These are phyloP conservation scores for Stegana nigrithorax DNA, from an alignment of 2,888 invertebrate species.

Conservation along the genomic window DNA sequence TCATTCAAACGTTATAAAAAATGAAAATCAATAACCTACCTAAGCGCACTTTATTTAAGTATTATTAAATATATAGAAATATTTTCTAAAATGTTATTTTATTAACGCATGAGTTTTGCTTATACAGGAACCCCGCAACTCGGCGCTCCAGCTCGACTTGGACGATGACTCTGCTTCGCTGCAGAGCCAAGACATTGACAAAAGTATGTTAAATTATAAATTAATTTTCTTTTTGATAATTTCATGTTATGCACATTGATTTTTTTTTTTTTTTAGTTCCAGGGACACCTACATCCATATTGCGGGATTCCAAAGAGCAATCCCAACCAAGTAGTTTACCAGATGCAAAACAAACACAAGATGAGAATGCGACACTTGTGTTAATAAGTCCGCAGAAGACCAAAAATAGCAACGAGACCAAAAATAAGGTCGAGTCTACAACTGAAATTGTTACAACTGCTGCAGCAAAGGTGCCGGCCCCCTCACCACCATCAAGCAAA, in stretches of 20 bases:
- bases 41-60: too few relatives aligned
- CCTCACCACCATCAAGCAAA: constrained; percentile 44
- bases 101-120: constrained; percentile 29
- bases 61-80: too few relatives aligned
- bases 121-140: constrained; percentile 86
- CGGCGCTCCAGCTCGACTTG: constrained; percentile 89
- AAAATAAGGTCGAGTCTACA: constrained; percentile 42
- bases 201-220: constrained; percentile 66
- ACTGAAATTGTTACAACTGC: constrained; percentile 31
- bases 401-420: constrained; percentile 34
- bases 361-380: constrained; percentile 28
- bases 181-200: constrained; percentile 86
- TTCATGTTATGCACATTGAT: not conserved
- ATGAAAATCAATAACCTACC: too few relatives aligned
- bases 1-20: too few relatives aligned
- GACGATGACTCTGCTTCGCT: constrained; percentile 92
- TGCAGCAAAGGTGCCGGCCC: constrained; percentile 54
- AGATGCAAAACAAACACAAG: constrained; percentile 41
- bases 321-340: constrained; percentile 60
- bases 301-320: constrained; percentile 67
- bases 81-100: constrained; percentile 1
- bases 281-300: constrained; percentile 68
- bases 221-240: not conserved
- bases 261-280: constrained; percentile 54
- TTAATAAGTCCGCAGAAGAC: constrained; percentile 44